These are phyloP conservation scores for Semicossyphus pulcher DNA, from an alignment of 2,113 vertebrate genomes.

Conservation along the genomic window DNA sequence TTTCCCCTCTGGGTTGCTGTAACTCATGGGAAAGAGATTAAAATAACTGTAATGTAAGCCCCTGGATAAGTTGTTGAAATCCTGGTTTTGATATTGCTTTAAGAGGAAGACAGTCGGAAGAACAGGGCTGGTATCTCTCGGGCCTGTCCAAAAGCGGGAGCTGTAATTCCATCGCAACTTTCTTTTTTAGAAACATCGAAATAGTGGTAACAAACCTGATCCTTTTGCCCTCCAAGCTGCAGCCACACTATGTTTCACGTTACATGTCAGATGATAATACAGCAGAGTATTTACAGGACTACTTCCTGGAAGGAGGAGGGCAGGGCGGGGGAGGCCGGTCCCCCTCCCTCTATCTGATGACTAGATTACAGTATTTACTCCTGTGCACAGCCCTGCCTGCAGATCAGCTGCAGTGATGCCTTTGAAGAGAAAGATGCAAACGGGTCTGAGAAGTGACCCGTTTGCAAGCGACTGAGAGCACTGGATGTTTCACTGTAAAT, in stretches of 20 bases:
- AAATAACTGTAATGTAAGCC: conserved; percentile 41
- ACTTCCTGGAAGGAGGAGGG: conserved; percentile 66
- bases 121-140: not conserved
- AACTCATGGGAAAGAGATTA: conserved; percentile 25
- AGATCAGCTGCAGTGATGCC: conserved; percentile 60
- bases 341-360: conserved; percentile 49
- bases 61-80: conserved; percentile 25
- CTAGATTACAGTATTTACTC: conserved; percentile 69
- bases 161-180: conserved; percentile 36
- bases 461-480: no score
- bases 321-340: conserved; percentile 27
- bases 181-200: conserved; percentile 29
- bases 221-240: conserved; percentile 37
- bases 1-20: conserved; percentile 28
- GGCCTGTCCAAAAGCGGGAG: conserved; percentile 10
- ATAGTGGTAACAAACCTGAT: conserved; percentile 30
- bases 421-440: conserved; percentile 56
- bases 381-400: not conserved
- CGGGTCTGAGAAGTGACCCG: conserved; percentile 17
- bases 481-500: conserved; percentile 53
- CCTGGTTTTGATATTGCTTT: conserved; percentile 19
- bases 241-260: conserved; percentile 31
- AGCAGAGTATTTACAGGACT: conserved; percentile 65
- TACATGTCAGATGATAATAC: conserved; percentile 29
- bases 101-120: conserved; percentile 12